Base-by-base conservation (phyloP, 2,888 invertebrate species). In the Petrophora chlorosata region DNA sequence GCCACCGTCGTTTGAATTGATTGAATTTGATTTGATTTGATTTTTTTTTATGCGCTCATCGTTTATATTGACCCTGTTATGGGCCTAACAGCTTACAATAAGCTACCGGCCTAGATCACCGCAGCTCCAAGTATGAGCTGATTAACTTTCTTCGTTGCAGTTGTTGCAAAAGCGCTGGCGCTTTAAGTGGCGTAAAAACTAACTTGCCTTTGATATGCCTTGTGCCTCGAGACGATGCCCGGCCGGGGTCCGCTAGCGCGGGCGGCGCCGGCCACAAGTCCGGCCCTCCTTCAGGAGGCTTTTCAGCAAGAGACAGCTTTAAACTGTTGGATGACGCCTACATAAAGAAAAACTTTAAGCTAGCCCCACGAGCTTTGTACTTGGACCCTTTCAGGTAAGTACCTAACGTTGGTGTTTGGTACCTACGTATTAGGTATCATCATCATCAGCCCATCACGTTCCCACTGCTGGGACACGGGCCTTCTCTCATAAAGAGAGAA, bases 141-240 rank as follows among this genome's bases (percentile, higher is more conserved):
- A 1, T 23, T 23, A n/a, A 12, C 2, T 14, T 29, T 8, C 14
- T 29, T 39, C 51, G n/a, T 7, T 51, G 0, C 62, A 85, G 84
- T 64, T 85, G 85, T 66, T 87, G 87, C 61, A 50, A 71, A 12
- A 83, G 85, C 57, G 22, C 68, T 32, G 67, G 67, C 13, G 54
- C 62, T 12, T 44, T 45, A 9, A 49, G 17, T 41, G 52, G 62
- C 39, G 64, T 56, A 5, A 68, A 70, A 9, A 32, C 73, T 3
- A 65, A 59, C 46, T 61, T 85, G 54, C 88, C 87, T 0, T 69
- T 89, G 23, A 78, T 88, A 51, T 88, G 88, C 59, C 66, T 89
- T 43, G 87, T 88, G 41, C 88, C 88, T 0, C 79, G 82, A 10
- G 80, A 77, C 5, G 76, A 59, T 0, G 59, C 57, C 2, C 29